phyloP scores from a whole-genome alignment of 2,113 vertebrate genomes.

The Nibea albiflora region DNA sequence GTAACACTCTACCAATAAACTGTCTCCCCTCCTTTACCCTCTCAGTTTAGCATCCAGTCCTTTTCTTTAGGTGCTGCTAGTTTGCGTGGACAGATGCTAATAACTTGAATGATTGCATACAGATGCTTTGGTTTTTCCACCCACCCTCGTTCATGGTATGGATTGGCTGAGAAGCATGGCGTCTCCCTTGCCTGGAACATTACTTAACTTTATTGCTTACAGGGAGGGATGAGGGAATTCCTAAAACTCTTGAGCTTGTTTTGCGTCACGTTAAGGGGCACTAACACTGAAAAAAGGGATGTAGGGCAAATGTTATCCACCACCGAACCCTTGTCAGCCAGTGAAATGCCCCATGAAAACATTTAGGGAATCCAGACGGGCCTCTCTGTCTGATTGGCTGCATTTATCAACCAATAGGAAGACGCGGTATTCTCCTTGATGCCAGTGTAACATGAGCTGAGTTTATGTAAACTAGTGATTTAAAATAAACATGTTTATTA shows the following conservation, averaged over 20 bases:
- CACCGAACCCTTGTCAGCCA: not conserved
- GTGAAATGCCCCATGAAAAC: constrained; percentile 38
- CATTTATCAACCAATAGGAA: constrained; percentile 58
- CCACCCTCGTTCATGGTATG: constrained; percentile 44
- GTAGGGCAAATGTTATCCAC: not conserved
- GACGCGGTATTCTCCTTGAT: not conserved
- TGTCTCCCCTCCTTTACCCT: constrained; percentile 10
- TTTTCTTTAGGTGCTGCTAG: not conserved
- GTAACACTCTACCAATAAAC: constrained; percentile 9
- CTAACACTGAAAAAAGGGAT: constrained; percentile 1
- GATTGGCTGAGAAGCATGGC: constrained; percentile 69
- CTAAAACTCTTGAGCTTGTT: constrained; percentile 18
- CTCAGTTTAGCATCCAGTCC: constrained; percentile 16
- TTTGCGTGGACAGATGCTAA: constrained; percentile 10
- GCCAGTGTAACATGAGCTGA: constrained; percentile 41
- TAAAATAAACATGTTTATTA: not conserved
- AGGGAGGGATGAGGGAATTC: constrained; percentile 23
- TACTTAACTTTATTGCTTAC: constrained; percentile 39
- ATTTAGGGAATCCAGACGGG: constrained; percentile 51
- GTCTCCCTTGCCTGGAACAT: constrained; percentile 26
- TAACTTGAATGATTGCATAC: constrained; percentile 62
- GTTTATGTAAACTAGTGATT: not conserved
- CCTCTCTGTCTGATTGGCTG: constrained; percentile 61
- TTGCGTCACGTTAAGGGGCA: constrained; percentile 2
- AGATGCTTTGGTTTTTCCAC: constrained; percentile 58